A percentile compares a stretch with the other conserved stretches of the same genome.
These are phyloP conservation scores for Conistra vaccinii DNA, from an alignment of 2,888 invertebrate species.

Conservation along the genomic window DNA sequence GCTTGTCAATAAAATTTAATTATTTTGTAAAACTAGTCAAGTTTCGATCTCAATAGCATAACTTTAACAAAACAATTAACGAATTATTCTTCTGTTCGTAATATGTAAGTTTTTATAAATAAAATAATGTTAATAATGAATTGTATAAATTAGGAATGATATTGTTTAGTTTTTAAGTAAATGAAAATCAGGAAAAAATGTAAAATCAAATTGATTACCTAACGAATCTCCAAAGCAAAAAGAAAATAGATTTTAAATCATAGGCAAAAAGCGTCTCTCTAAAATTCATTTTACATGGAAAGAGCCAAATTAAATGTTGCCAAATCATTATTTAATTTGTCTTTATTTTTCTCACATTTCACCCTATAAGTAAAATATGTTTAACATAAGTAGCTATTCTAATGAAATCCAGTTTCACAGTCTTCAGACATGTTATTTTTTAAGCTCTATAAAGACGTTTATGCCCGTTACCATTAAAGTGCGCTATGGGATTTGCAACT, in stretches of 20 bases:
- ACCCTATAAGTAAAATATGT: constrained; percentile 22
- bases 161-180: constrained; percentile 15
- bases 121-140: constrained; percentile 42
- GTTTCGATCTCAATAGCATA: constrained; percentile 41
- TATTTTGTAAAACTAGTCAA: constrained; percentile 21
- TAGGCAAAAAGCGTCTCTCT: background rate
- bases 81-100: constrained; percentile 27
- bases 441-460: background rate
- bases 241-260: background rate
- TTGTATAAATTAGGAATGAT: constrained; percentile 39
- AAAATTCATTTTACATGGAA: background rate
- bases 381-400: constrained; percentile 55
- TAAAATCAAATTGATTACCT: background rate
- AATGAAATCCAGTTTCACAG: constrained; percentile 42
- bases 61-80: constrained; percentile 2
- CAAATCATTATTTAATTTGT: constrained; percentile 1
- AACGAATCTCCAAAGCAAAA: background rate
- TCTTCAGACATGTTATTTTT: constrained; percentile 42
- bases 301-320: constrained; percentile 10
- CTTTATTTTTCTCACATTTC: background rate
- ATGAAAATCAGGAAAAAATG: background rate
- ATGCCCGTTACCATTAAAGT: background rate
- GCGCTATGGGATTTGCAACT: background rate
- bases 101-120: constrained; percentile 55
- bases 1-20: background rate